Percentiles rank a stretch among this genome's conserved stretches.
These are phyloP conservation scores for Drosophila ercepeae DNA, from an alignment of 1,140 invertebrate genomes.

Conservation along the genomic window DNA sequence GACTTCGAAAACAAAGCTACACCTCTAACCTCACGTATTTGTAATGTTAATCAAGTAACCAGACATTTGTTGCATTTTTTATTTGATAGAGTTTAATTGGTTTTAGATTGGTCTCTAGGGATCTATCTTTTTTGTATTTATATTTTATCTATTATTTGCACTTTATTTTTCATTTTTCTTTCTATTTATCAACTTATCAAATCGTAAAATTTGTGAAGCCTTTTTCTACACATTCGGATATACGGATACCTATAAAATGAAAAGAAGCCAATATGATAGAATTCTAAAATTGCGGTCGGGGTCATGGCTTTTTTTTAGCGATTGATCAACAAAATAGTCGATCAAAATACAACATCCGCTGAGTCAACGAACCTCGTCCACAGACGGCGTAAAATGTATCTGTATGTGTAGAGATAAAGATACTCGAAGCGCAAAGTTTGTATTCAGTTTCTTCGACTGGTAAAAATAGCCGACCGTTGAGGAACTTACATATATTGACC, in stretches of 20 bases:
- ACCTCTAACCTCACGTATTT: constrained; percentile 54
- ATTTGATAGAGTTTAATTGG: constrained; percentile 45
- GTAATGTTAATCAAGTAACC: constrained; percentile 63
- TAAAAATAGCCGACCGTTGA: constrained; percentile 65
- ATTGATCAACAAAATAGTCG: constrained; percentile 60
- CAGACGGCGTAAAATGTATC: constrained; percentile 25
- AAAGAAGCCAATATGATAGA: constrained; percentile 45
- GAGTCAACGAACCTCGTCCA: constrained; percentile 72
- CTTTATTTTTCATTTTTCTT: too few species aligned
- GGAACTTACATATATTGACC: constrained; percentile 39
- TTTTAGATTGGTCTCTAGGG: constrained; percentile 23
- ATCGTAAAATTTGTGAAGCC: too few species aligned
- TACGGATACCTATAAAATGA: too few species aligned
- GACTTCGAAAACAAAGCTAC: constrained; percentile 15
- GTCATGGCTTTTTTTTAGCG: constrained; percentile 50
- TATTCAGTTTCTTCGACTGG: constrained; percentile 31
- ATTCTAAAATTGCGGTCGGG: constrained; percentile 74
- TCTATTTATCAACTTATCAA: too few species aligned
- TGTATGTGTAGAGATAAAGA: constrained; percentile 49
- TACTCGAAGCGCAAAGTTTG: constrained; percentile 36
- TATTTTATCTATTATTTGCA: too few species aligned
- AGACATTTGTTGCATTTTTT: constrained; percentile 53
- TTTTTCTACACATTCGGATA: too few species aligned
- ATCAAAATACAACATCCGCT: constrained; percentile 26
- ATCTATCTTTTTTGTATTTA: neutral